Base-by-base conservation (phyloP, 2,113 vertebrate genomes). In the Ascaphus truei region DNA sequence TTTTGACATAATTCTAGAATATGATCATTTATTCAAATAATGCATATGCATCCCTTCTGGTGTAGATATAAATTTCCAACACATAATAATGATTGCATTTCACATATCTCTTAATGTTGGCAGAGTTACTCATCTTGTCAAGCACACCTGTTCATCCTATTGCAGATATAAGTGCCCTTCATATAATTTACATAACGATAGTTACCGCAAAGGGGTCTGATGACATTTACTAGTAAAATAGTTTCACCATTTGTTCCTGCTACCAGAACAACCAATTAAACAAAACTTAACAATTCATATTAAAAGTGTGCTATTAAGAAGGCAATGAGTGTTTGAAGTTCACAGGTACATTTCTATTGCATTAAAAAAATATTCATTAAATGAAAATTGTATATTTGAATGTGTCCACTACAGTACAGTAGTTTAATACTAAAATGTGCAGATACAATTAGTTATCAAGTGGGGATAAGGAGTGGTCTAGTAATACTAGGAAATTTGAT, bases 281-380 rank as follows among this genome's bases (percentile, higher is more conserved):
- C 57, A n/a, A n/a, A n/a, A n/a, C n/a, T n/a, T n/a, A n/a, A n/a
- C n/a, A n/a, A n/a, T n/a, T n/a, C n/a, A n/a, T n/a, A 43, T 62
- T 68, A 73, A 52, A 53, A 36, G n/a, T n/a, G n/a, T 1, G 1
- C 78, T 58, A 66, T 73, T 75, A 77, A 51, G 10, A 71, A 45
- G 72, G 31, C 25, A 59, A 41, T 52, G 36, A 62, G 12, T 25
- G 2, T 25, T 75, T 75, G 74, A 56, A 62, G 77, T 73, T 53
- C 1, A 73, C 45, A 60, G 30, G 73, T 6, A 65, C n/a, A n/a
- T n/a, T n/a, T n/a, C n/a, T n/a, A n/a, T n/a, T n/a, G n/a, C n/a
- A n/a, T n/a, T n/a, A n/a, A n/a, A n/a, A n/a, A n/a, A n/a, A n/a
- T n/a, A n/a, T n/a, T n/a, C n/a, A n/a, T n/a, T n/a, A n/a, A n/a